A percentile compares a stretch with the other conserved stretches of the same genome.
Evolutionary conservation across 2,888 invertebrate genomes (phyloP).

Genomic region (Tachystola acroxantha): DNA sequence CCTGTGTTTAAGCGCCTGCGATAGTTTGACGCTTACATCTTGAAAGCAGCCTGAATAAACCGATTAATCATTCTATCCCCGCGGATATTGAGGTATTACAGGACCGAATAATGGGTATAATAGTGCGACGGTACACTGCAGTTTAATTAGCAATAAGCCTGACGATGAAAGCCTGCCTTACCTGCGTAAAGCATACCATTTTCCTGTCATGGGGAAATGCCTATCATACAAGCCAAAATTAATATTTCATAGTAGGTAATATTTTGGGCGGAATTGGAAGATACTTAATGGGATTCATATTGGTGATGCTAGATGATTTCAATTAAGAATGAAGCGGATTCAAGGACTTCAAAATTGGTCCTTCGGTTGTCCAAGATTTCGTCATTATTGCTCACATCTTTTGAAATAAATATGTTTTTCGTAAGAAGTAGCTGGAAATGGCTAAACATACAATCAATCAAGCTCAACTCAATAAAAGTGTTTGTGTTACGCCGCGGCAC

Average conservation of each 20-base stretch:
- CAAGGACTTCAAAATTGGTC: no score
- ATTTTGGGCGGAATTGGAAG: no score
- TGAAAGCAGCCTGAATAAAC: no score
- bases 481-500: constrained; percentile 17
- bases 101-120: background rate
- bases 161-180: constrained; percentile 10
- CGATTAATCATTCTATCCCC: no score
- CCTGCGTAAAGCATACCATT: constrained; percentile 8
- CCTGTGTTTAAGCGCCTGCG: no score
- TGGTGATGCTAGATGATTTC: no score
- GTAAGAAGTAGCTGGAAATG: constrained; percentile 6
- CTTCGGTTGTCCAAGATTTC: no score
- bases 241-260: constrained; percentile 10
- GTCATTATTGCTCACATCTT: no score
- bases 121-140: constrained; percentile 14
- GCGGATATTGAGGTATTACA: background rate
- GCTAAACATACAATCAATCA: constrained; percentile 22
- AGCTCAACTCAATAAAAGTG: constrained; percentile 28
- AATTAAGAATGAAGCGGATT: no score
- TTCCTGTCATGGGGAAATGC: constrained; percentile 1
- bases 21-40: no score
- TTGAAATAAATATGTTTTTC: no score
- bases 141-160: constrained; percentile 17
- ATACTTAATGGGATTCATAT: no score
- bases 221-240: constrained; percentile 13